phyloP scores from a whole-genome alignment of 2,888 invertebrate species.

The Agrochola lota region DNA sequence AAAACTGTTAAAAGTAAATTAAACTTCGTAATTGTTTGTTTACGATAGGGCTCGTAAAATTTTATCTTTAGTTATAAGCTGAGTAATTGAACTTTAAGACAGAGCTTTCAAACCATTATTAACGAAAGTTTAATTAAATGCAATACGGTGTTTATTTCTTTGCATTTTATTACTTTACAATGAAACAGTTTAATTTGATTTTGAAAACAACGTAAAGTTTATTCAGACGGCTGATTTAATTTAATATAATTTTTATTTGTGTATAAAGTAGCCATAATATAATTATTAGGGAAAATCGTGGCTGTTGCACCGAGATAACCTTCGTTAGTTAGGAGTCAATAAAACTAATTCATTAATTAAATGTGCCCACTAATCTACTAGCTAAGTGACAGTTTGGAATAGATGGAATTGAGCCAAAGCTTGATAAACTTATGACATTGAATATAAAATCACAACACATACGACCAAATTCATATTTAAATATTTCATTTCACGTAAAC shows the following conservation, averaged over 20 bases:
- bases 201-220: neutral
- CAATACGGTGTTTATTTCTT: conserved; percentile 25
- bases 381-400: neutral
- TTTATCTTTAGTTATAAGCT: conserved; percentile 36
- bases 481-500: too few relatives aligned
- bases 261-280: neutral
- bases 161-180: conserved; percentile 19
- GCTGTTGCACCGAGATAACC: neutral
- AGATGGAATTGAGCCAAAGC: neutral
- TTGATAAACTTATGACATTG: neutral
- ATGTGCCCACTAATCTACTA: neutral
- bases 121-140: conserved; percentile 47
- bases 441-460: neutral
- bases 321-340: neutral
- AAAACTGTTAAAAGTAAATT: conserved; percentile 32
- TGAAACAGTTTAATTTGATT: conserved; percentile 6
- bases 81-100: conserved; percentile 48
- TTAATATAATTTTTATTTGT: neutral
- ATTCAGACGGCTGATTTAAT: conserved; percentile 2
- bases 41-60: conserved; percentile 46
- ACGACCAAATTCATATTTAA: too few relatives aligned
- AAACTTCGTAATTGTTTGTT: conserved; percentile 46
- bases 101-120: conserved; percentile 30
- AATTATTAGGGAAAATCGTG: neutral
- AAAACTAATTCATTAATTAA: conserved; percentile 4